Evolutionary conservation across 2,888 invertebrate genomes (phyloP).

Genomic region (Choreutis nemorana): DNA sequence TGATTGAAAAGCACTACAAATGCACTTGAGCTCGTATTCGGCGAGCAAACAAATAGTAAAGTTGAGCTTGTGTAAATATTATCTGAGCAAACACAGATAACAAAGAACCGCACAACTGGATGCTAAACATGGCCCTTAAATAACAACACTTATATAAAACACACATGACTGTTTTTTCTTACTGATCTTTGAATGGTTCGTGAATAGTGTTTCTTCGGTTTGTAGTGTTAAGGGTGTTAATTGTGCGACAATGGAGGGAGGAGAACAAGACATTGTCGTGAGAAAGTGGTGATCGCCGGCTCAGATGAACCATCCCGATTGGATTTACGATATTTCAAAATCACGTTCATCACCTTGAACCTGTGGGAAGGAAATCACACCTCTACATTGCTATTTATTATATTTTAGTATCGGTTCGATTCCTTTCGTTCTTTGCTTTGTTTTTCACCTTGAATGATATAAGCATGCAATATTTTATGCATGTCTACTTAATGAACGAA

Average conservation of each 20-base stretch:
- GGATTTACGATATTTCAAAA: constrained; percentile 57
- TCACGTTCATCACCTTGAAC: constrained; percentile 57
- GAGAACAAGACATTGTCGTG: constrained; percentile 29
- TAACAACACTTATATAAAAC: constrained; percentile 38
- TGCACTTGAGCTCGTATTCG: constrained; percentile 17
- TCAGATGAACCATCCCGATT: constrained; percentile 44
- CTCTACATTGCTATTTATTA: constrained; percentile 20
- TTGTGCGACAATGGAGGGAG: constrained; percentile 14
- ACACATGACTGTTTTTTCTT: constrained; percentile 23
- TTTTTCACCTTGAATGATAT: no score
- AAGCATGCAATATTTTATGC: no score
- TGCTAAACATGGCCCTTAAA: constrained; percentile 50
- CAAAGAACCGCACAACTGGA: constrained; percentile 48
- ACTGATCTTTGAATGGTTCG: constrained; percentile 14
- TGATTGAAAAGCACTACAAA: constrained; percentile 17
- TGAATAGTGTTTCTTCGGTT: constrained; percentile 18
- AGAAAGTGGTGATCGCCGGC: constrained; percentile 40
- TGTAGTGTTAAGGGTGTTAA: constrained; percentile 11
- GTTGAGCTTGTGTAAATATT: constrained; percentile 42
- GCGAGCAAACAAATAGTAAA: constrained; percentile 24
- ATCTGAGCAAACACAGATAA: constrained; percentile 44
- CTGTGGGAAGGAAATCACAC: constrained; percentile 47
- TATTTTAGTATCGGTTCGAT: constrained; percentile 5
- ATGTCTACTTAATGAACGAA: no score
- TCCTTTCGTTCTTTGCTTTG: background rate